These are phyloP conservation scores for Enteromius mattozi DNA, from an alignment of 2,797 vertebrate genomes.

Conservation along the genomic window DNA sequence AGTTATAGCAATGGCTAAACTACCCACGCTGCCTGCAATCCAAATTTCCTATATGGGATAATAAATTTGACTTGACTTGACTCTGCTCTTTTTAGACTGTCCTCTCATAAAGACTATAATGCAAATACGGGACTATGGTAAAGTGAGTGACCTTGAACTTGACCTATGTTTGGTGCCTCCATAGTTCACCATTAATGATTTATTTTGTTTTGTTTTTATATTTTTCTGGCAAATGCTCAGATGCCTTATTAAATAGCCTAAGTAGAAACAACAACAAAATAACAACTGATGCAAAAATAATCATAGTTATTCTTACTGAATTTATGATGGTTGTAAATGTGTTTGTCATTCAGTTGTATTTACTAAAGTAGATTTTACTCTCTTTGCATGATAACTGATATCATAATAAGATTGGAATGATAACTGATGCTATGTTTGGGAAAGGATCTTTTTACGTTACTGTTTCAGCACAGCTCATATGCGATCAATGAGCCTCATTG, in stretches of 20 bases:
- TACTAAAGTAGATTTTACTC: background rate
- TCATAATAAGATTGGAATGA: constrained; percentile 33
- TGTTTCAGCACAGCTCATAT: constrained; percentile 22
- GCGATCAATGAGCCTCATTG: constrained; percentile 22
- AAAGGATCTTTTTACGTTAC: constrained; percentile 5
- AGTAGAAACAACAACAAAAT: background rate
- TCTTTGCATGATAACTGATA: constrained; percentile 36
- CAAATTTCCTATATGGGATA: background rate
- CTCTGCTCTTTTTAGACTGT: constrained; percentile 16
- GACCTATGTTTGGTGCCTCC: background rate
- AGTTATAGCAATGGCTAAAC: constrained; percentile 62
- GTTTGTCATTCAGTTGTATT: background rate
- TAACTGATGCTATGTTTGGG: constrained; percentile 33
- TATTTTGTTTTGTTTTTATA: background rate
- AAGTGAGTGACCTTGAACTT: constrained; percentile 35
- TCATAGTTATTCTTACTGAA: background rate
- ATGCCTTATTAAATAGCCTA: background rate
- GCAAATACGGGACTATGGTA: constrained; percentile 24
- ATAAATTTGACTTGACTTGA: constrained; percentile 17
- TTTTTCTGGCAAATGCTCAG: background rate
- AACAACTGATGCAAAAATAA: background rate
- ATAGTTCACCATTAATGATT: background rate
- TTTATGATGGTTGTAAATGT: constrained; percentile 17
- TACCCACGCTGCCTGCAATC: constrained; percentile 41
- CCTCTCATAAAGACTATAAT: constrained; percentile 57